Conservation (phyloP, 2,113 vertebrate species). For the Gymnarchus niloticus region DNA sequence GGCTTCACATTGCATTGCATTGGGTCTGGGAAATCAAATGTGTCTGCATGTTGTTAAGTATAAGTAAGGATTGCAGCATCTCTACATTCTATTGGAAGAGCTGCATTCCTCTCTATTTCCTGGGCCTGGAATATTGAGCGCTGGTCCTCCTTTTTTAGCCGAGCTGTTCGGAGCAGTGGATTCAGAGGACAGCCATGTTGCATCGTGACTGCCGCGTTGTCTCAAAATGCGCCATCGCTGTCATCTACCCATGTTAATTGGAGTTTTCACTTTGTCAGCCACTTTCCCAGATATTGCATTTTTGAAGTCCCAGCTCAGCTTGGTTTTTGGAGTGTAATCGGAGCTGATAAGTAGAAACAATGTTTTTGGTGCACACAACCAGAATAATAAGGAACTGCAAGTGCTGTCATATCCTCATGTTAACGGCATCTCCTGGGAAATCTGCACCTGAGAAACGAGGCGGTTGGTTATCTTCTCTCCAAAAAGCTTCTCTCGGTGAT, state of each 20-base stretch:
- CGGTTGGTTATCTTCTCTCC: not conserved
- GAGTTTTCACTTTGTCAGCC: not conserved
- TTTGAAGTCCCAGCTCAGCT: not conserved
- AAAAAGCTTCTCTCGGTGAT: not conserved
- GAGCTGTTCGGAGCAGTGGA: not conserved
- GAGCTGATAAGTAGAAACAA: not conserved
- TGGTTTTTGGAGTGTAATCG: not conserved
- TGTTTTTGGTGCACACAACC: not conserved
- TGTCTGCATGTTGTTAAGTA: not conserved
- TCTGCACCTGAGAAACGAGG: not conserved
- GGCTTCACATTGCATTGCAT: not conserved
- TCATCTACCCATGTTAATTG: not conserved
- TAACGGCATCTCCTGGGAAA: not conserved
- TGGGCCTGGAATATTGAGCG: not conserved
- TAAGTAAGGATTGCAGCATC: not conserved
- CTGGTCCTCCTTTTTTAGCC: not conserved
- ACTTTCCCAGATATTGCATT: not conserved
- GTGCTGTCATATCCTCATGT: slow-evolving; percentile 14
- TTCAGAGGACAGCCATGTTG: too few species aligned
- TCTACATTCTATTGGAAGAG: not conserved
- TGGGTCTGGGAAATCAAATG: too few species aligned
- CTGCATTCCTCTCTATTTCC: not conserved
- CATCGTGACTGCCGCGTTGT: not conserved
- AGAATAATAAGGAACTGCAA: slow-evolving; percentile 17
- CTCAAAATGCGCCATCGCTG: not conserved